Percentiles rank a stretch among this genome's conserved stretches.
phyloP scores from a whole-genome alignment of 2,888 invertebrate genomes.

The Limnephilus auricula region DNA sequence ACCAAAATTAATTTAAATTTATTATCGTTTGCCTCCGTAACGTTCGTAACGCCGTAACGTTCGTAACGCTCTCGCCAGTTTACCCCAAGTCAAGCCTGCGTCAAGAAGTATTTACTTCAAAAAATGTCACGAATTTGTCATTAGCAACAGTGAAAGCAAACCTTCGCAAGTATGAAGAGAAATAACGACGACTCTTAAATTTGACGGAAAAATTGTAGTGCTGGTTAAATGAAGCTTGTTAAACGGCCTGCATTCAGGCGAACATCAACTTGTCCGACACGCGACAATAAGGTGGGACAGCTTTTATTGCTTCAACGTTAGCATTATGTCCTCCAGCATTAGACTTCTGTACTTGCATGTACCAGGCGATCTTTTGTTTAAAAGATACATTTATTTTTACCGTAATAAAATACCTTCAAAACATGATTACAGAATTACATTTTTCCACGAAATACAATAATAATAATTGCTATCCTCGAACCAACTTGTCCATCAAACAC shows the following conservation, averaged over 20 bases:
- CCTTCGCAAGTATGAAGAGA: not conserved
- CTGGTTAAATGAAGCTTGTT: not conserved
- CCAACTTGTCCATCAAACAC: not conserved
- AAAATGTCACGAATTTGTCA: not conserved
- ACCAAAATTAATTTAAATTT: too few species aligned
- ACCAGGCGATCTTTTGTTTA: not conserved
- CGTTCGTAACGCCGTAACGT: too few species aligned
- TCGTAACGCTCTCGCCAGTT: too few species aligned
- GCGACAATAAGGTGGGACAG: slow-evolving; percentile 27
- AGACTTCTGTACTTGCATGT: not conserved
- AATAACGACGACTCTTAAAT: slow-evolving; percentile 2
- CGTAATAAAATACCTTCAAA: not conserved
- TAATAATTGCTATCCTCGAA: not conserved
- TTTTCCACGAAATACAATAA: not conserved
- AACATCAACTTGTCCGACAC: slow-evolving; percentile 17
- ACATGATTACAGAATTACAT: not conserved
- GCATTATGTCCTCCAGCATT: not conserved
- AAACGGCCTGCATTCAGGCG: slow-evolving; percentile 37
- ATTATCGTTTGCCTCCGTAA: too few species aligned
- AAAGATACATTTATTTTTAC: not conserved
- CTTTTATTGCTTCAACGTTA: not conserved
- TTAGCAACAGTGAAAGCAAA: not conserved
- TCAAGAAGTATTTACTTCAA: too few species aligned
- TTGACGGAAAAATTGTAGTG: slow-evolving; percentile 4
- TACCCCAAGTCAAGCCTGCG: too few species aligned